A percentile compares a stretch with the other conserved stretches of the same genome.
Evolutionary conservation across 2,888 invertebrate genomes (phyloP).

Genomic region (Andrena praecox): DNA sequence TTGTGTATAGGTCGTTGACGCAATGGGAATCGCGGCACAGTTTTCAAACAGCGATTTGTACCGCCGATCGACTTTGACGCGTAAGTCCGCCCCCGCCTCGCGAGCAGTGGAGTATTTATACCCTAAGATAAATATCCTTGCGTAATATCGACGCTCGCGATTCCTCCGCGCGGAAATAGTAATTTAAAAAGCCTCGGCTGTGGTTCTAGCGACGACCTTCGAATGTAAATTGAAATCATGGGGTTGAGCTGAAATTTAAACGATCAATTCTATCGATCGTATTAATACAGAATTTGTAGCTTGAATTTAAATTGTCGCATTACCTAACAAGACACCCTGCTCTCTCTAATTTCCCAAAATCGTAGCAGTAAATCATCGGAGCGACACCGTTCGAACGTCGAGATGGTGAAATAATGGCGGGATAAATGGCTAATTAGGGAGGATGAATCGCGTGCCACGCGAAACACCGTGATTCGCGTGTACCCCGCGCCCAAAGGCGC

Average conservation of each 20-base stretch:
- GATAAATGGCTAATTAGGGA: background rate
- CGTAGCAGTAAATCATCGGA: background rate
- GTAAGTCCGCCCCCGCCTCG: constrained; percentile 38
- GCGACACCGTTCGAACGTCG: background rate
- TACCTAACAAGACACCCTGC: too few species aligned
- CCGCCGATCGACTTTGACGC: constrained; percentile 47
- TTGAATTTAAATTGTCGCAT: too few species aligned
- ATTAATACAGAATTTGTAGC: too few species aligned
- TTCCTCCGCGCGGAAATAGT: background rate
- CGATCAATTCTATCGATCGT: too few species aligned
- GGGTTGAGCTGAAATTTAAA: too few species aligned
- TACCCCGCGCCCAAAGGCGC: background rate
- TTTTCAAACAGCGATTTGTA: constrained; percentile 40
- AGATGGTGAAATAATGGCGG: background rate
- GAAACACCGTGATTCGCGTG: constrained; percentile 5
- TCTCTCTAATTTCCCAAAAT: background rate
- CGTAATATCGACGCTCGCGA: constrained; percentile 38
- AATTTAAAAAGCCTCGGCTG: constrained; percentile 9
- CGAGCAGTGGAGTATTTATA: constrained; percentile 70
- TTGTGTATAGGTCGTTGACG: background rate
- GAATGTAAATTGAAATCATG: too few species aligned
- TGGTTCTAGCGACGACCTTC: too few species aligned
- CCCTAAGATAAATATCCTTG: constrained; percentile 66
- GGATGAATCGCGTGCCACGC: background rate
- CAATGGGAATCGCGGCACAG: constrained; percentile 7